Evolutionary conservation across 2,888 invertebrate genomes (phyloP).

Genomic region (Pogonocherus hispidulus): DNA sequence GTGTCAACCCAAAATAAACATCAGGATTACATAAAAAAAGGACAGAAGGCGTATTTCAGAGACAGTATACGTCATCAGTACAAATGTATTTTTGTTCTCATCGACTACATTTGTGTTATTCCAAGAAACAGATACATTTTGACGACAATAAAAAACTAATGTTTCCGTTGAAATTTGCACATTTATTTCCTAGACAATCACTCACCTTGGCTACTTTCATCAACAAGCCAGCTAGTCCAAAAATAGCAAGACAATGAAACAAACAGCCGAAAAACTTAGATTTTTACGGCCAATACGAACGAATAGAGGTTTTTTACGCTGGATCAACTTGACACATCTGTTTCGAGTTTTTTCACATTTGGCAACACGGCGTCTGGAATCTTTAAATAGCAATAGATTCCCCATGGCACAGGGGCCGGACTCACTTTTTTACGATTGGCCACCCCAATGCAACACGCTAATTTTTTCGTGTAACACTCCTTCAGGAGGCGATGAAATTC

Average conservation of each 20-base stretch:
- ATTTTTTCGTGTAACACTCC: background rate
- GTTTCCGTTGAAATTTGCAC: constrained; percentile 9
- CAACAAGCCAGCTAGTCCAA: background rate
- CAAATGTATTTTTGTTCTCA: too few relatives aligned
- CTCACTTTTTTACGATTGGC: constrained; percentile 12
- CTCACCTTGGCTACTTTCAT: constrained; percentile 5
- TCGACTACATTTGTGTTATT: too few relatives aligned
- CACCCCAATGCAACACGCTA: background rate
- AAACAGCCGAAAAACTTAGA: background rate
- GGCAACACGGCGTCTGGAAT: constrained; percentile 61
- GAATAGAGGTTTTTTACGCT: constrained; percentile 19
- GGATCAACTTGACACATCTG: constrained; percentile 42
- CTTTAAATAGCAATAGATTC: constrained; percentile 61
- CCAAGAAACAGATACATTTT: too few relatives aligned
- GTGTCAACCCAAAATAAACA: too few relatives aligned
- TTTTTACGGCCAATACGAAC: background rate
- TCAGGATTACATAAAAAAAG: too few relatives aligned
- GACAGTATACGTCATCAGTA: too few relatives aligned
- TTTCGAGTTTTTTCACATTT: constrained; percentile 55
- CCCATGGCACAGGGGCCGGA: constrained; percentile 33
- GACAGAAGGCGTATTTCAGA: too few relatives aligned
- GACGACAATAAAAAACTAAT: too few relatives aligned
- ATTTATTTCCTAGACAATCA: background rate
- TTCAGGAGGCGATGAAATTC: background rate
- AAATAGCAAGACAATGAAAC: constrained; percentile 16